These are phyloP conservation scores for Climacteris rufus DNA, from an alignment of 2,113 vertebrate species.

Conservation along the genomic window DNA sequence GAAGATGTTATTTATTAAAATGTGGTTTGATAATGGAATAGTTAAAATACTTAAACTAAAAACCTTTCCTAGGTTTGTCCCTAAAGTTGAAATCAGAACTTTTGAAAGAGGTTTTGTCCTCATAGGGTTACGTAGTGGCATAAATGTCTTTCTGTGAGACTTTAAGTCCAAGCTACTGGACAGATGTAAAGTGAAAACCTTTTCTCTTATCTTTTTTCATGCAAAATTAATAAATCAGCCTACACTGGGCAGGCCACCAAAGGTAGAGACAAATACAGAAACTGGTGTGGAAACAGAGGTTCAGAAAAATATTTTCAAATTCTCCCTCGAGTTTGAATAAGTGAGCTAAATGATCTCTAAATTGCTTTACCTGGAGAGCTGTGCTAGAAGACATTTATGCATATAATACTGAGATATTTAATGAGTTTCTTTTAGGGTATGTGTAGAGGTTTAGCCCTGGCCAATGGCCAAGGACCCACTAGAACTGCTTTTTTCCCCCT, in stretches of 20 bases:
- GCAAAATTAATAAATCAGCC: background rate
- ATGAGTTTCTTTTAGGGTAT: background rate
- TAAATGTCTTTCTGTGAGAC: background rate
- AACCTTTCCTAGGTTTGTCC: background rate
- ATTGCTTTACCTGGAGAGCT: background rate
- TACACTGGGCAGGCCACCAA: background rate
- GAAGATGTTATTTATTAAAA: background rate
- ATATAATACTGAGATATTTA: background rate
- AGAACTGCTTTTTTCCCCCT: no score
- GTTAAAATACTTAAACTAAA: background rate
- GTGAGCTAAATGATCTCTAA: background rate
- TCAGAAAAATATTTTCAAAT: background rate
- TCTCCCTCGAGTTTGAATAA: background rate
- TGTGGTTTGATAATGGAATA: background rate
- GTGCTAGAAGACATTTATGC: background rate
- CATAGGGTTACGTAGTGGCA: rapidly evolving
- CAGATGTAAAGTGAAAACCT: background rate
- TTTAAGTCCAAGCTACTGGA: background rate
- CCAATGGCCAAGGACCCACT: no score
- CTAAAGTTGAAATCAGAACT: background rate
- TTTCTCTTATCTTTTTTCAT: background rate
- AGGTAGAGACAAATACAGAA: background rate
- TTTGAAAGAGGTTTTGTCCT: background rate
- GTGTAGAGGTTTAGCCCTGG: no score
- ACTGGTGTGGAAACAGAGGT: background rate